Evolutionary conservation across 2,888 invertebrate species (phyloP).

Genomic region (Nowickia ferox): DNA sequence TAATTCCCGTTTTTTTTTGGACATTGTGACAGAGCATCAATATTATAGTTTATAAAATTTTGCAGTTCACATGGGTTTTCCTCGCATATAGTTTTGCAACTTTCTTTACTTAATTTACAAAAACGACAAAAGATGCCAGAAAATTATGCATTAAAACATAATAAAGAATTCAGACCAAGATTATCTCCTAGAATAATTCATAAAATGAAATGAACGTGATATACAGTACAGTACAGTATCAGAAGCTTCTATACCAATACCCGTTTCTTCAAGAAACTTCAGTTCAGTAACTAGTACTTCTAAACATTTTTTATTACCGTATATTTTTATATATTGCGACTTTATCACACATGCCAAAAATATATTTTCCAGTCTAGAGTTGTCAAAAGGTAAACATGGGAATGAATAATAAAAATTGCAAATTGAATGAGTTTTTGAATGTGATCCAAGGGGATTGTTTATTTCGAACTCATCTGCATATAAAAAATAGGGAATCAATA

Average conservation of each 20-base stretch:
- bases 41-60: background rate
- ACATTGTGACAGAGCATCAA: no score
- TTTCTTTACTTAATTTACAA: conserved; percentile 6
- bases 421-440: background rate
- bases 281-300: no score
- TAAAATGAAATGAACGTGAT: no score
- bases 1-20: no score
- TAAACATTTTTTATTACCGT: background rate
- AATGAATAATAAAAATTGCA: background rate
- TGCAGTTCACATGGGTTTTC: background rate
- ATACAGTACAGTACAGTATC: no score
- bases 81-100: conserved; percentile 6
- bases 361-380: background rate
- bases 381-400: background rate
- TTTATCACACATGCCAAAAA: conserved; percentile 1
- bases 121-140: no score
- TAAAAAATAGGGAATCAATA: conserved; percentile 25
- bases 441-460: conserved; percentile 37
- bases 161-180: no score
- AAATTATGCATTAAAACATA: no score
- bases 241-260: no score
- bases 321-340: background rate
- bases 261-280: no score
- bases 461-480: conserved; percentile 42
- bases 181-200: no score